Base-by-base conservation (phyloP, 2,888 invertebrate species). In the Parnassius orleans region DNA sequence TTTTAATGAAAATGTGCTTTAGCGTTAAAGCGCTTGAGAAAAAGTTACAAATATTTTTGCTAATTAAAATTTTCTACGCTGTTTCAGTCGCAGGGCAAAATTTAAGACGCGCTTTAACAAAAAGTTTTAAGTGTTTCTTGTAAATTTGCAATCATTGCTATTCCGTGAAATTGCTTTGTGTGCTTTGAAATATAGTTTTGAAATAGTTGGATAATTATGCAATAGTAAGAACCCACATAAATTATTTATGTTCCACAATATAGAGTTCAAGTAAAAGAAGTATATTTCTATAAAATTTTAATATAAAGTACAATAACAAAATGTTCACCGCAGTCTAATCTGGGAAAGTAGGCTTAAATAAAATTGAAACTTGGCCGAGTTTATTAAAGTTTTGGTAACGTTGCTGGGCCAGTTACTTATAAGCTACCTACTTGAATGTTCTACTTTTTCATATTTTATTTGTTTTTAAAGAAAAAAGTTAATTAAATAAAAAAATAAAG, bases 311-410 rank as follows among this genome's bases (percentile, higher is more conserved):
- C 44, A 55, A 55, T 44, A 55, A 55, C 44, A 55, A 46, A 53
- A 55, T 15, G 15, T 19, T 43, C 12, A 44, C 54, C 12, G 11
- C 12, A 44, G 24, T 33, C 7, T 33, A 60, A 54, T 54, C 54
- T 60, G 50, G 44, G 54, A 47, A 33, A 61, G 54, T 60, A 53
- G 44, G 47, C 61, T 50, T 61, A 46, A 61, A 61, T 61, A 19
- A 52, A 61, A 61, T 56, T 52, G 56, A 51, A 61, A 44, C 47
- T 42, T 53, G 61, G 46, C 55, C 46, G 41, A 41, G 61, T 51
- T 61, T 61, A 61, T 56, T 33, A 61, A 61, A 61, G 61, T 61
- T 61, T 61, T 33, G 56, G 56, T 52, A 56, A 56, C 41, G 44
- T 51, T 48, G 46, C 56, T 51, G 33, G 61, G 14, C 15, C 46